Percentiles rank a stretch among this genome's conserved stretches.
phyloP scores from a whole-genome alignment of 2,888 invertebrate species.

The Drosophila gaucha region DNA sequence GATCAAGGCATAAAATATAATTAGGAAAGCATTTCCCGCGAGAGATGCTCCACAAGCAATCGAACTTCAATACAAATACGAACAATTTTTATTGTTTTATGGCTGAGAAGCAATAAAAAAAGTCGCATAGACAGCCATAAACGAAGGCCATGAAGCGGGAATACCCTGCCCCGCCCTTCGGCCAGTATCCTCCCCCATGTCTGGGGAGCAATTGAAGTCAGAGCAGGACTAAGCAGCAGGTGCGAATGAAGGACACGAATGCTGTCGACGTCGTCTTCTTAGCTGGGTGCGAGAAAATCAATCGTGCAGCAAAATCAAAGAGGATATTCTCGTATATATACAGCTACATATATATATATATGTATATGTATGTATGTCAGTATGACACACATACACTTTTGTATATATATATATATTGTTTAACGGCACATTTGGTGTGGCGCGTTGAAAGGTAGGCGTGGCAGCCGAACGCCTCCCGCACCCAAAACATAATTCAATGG shows the following conservation, averaged over 20 bases:
- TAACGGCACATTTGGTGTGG: constrained; percentile 36
- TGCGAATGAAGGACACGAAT: constrained; percentile 55
- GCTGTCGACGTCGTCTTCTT: constrained; percentile 23
- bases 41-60: constrained; percentile 44
- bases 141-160: constrained; percentile 34
- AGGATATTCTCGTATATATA: constrained; percentile 35
- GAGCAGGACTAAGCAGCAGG: constrained; percentile 45
- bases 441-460: constrained; percentile 66
- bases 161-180: constrained; percentile 12
- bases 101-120: constrained; percentile 46
- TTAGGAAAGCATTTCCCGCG: constrained; percentile 69
- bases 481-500: constrained; percentile 45
- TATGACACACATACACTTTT: neutral
- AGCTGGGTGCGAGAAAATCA: constrained; percentile 64
- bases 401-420: constrained; percentile 1
- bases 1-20: constrained; percentile 73
- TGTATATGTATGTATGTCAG: neutral
- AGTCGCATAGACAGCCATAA: constrained; percentile 49
- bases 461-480: constrained; percentile 16
- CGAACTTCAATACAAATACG: constrained; percentile 56
- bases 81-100: constrained; percentile 74
- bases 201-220: constrained; percentile 57
- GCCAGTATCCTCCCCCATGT: constrained; percentile 17
- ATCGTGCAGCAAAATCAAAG: constrained; percentile 74
- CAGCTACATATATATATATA: neutral